These are phyloP conservation scores for Ammodytes dubius DNA, from an alignment of 2,113 vertebrate genomes.

Conservation along the genomic window DNA sequence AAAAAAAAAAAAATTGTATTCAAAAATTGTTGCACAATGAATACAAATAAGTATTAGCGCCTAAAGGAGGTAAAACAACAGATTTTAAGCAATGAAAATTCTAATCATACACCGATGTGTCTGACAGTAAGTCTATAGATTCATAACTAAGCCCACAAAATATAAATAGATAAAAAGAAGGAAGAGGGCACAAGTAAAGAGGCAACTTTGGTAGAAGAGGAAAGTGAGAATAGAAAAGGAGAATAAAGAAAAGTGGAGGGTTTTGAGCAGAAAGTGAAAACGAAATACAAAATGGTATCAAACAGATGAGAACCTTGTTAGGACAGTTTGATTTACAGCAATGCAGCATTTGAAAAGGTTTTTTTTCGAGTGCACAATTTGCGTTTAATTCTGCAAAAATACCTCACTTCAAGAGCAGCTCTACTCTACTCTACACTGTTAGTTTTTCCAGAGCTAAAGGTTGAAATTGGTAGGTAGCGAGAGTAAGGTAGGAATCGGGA, in stretches of 20 bases:
- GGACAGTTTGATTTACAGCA: neutral
- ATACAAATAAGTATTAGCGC: neutral
- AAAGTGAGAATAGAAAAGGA: neutral
- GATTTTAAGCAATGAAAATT: neutral
- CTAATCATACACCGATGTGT: neutral
- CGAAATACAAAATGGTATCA: neutral
- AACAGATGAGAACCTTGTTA: neutral
- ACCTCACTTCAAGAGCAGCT: no score
- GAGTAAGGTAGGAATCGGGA: neutral
- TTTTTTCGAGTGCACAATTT: neutral
- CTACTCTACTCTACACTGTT: neutral
- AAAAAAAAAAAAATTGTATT: neutral
- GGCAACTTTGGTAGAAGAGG: neutral
- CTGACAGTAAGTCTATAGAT: neutral
- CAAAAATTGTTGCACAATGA: neutral
- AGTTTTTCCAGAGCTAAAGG: neutral
- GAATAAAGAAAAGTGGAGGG: neutral
- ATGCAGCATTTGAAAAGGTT: neutral
- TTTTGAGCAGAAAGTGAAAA: neutral
- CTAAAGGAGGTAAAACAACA: neutral
- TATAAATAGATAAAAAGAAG: conserved; percentile 42
- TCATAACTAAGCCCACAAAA: neutral
- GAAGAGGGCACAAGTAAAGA: neutral
- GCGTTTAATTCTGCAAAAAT: neutral
- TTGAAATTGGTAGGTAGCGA: neutral